phyloP scores from a whole-genome alignment of 2,113 vertebrate genomes.

The Equus przewalskii region DNA sequence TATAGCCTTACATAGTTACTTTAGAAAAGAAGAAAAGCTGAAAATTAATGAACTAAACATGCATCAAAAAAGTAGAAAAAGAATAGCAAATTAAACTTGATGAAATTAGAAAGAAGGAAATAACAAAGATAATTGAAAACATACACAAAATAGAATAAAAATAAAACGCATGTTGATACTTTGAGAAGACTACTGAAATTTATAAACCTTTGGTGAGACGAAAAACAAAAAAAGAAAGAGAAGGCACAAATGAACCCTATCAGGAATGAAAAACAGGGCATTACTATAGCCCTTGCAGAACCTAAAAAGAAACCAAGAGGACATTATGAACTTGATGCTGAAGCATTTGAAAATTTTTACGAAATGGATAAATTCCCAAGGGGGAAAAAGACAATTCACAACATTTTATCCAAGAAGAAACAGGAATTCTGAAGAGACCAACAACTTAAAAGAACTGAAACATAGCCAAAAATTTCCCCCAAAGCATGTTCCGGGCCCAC shows the following conservation, averaged over 20 bases:
- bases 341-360: background rate
- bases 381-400: background rate
- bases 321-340: background rate
- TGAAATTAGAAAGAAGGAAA: background rate
- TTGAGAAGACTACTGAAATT: background rate
- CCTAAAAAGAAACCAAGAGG: background rate
- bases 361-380: background rate
- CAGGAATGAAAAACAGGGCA: background rate
- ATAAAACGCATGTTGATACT: background rate
- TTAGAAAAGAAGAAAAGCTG: background rate
- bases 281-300: background rate
- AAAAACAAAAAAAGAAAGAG: background rate
- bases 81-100: slow-evolving; percentile 25
- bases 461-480: background rate
- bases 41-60: background rate
- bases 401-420: background rate
- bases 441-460: background rate
- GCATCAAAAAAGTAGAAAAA: background rate
- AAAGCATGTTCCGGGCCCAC: background rate
- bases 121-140: background rate
- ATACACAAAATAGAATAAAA: background rate
- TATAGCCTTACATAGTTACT: background rate
- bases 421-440: background rate
- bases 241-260: background rate
- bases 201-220: background rate